A percentile compares a stretch with the other conserved stretches of the same genome.
phyloP scores from a whole-genome alignment of 2,113 vertebrate species.

The Catharus fuscescens region DNA sequence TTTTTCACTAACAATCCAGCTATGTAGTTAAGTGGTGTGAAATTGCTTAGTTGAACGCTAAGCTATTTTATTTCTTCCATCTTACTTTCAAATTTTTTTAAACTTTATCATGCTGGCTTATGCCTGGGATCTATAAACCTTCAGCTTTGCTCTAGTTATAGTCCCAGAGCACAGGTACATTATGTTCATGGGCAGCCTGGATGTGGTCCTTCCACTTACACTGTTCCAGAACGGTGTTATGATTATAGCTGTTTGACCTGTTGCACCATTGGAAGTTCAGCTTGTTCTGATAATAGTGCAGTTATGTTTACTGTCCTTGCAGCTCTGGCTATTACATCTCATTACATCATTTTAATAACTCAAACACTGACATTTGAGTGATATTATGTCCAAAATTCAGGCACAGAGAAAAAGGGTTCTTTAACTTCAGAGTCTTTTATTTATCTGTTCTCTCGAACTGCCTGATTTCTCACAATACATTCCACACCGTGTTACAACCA shows the following conservation, averaged over 20 bases:
- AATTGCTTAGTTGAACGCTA: background rate
- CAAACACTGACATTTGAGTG: slow-evolving; percentile 21
- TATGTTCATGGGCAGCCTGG: slow-evolving; percentile 6
- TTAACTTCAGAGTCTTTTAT: background rate
- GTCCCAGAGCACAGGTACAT: slow-evolving; percentile 26
- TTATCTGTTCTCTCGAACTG: slow-evolving; percentile 1
- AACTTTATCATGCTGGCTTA: background rate
- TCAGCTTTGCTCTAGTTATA: slow-evolving; percentile 15
- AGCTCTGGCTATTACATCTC: slow-evolving; percentile 46
- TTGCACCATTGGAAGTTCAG: slow-evolving; percentile 46
- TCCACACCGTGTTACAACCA: slow-evolving; percentile 1
- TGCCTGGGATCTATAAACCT: slow-evolving; percentile 1
- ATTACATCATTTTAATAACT: slow-evolving; percentile 56
- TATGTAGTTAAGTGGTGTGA: background rate
- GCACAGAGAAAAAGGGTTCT: background rate
- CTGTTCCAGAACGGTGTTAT: background rate
- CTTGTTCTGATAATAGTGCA: slow-evolving; percentile 30
- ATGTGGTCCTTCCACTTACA: background rate
- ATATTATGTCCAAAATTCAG: slow-evolving; percentile 15
- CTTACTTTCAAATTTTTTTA: background rate
- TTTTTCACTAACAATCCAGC: background rate
- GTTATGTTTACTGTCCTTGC: slow-evolving; percentile 69
- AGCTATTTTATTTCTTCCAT: background rate
- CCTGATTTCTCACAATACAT: slow-evolving; percentile 39
- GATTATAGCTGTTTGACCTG: slow-evolving; percentile 42